Evolutionary conservation across 2,113 vertebrate genomes (phyloP).

Genomic region (Xiphophorus couchianus): DNA sequence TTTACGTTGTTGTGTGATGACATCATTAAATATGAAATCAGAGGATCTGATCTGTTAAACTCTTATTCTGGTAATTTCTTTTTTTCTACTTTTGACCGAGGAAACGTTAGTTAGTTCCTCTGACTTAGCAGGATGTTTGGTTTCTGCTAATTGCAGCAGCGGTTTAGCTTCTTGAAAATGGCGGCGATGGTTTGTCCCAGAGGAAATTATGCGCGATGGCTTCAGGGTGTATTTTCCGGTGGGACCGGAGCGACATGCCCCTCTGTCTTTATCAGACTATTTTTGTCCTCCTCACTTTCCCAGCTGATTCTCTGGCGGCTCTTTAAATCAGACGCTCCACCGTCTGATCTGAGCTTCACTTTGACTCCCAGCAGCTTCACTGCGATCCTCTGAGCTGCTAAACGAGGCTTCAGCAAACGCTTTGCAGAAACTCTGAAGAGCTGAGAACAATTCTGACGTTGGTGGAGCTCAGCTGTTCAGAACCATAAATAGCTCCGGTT

Average conservation of each 20-base stretch:
- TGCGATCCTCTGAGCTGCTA: not conserved
- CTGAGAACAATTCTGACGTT: slow-evolving; percentile 12
- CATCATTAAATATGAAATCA: too few species aligned
- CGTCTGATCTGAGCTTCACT: not conserved
- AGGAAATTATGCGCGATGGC: not conserved
- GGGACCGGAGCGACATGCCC: slow-evolving; percentile 1
- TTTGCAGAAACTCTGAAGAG: slow-evolving; percentile 1
- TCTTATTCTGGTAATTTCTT: too few species aligned
- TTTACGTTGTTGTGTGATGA: too few species aligned
- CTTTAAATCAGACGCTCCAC: slow-evolving; percentile 2
- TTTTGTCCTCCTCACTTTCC: slow-evolving; percentile 1
- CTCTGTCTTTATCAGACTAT: not conserved
- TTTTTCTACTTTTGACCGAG: too few species aligned
- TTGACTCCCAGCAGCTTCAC: not conserved
- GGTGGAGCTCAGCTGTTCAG: slow-evolving; percentile 36
- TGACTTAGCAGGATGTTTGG: not conserved
- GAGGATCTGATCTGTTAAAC: too few species aligned
- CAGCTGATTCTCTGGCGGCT: slow-evolving; percentile 4
- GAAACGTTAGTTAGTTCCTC: too few species aligned
- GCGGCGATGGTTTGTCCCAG: not conserved
- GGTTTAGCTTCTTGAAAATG: not conserved
- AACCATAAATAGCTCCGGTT: slow-evolving; percentile 24
- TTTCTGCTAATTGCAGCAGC: not conserved
- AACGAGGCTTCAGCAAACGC: not conserved
- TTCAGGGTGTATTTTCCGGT: slow-evolving; percentile 3